Percentiles rank a stretch among this genome's conserved stretches.
Evolutionary conservation across 2,113 vertebrate species (phyloP).

Genomic region (Crotalus viridis): DNA sequence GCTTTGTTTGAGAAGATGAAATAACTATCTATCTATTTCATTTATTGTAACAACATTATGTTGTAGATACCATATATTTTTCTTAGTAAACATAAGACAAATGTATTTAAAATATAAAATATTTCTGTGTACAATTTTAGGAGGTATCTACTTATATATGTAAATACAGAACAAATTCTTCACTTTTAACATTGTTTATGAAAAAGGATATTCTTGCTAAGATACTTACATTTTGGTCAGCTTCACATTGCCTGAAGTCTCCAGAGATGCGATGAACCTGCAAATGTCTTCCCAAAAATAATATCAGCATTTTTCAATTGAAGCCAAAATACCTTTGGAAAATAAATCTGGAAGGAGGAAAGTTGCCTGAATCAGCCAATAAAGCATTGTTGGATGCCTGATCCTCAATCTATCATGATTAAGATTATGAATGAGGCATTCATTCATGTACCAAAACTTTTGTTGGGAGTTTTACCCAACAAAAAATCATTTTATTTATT

Average conservation of each 20-base stretch:
- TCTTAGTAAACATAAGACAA: background rate
- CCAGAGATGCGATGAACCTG: background rate
- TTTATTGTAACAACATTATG: background rate
- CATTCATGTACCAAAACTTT: background rate
- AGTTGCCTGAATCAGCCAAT: background rate
- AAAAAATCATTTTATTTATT: background rate
- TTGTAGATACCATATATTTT: background rate
- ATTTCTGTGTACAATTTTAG: background rate
- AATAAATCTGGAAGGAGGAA: background rate
- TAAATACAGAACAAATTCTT: background rate
- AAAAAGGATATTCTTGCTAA: background rate
- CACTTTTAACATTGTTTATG: background rate
- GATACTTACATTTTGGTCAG: background rate
- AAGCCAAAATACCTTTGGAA: background rate
- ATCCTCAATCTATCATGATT: background rate
- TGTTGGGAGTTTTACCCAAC: background rate
- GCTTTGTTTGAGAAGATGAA: background rate
- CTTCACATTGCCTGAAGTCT: background rate
- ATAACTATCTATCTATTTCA: background rate
- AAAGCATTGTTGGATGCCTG: background rate
- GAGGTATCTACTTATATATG: background rate
- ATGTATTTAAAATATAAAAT: background rate
- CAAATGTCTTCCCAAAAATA: background rate
- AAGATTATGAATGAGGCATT: background rate
- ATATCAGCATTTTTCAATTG: background rate